A percentile compares a stretch with the other conserved stretches of the same genome.
These are phyloP conservation scores for Nyctibius bracteatus DNA, from an alignment of 2,113 vertebrate genomes.

Conservation along the genomic window DNA sequence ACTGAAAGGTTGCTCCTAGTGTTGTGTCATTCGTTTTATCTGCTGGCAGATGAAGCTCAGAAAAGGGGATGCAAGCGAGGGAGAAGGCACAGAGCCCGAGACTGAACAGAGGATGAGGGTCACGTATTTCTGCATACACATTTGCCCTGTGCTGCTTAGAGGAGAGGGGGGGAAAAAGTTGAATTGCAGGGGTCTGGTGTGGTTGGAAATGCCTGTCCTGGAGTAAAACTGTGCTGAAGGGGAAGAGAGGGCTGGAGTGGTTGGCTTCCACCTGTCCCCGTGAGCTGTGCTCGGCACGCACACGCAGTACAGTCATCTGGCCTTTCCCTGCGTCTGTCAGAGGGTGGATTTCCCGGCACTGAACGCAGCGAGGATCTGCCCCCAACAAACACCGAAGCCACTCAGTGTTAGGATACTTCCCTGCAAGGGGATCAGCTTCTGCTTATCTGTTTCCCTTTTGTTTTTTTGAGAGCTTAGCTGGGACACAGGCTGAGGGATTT, in stretches of 20 bases:
- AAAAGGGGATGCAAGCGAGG: neutral
- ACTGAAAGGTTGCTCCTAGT: neutral
- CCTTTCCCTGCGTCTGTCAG: neutral
- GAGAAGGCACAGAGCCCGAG: neutral
- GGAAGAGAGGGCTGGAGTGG: accelerated
- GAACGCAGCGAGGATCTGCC: neutral
- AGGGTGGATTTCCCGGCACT: neutral
- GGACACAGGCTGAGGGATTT: neutral
- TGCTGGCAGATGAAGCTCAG: neutral
- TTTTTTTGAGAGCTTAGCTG: neutral
- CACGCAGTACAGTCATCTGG: accelerated
- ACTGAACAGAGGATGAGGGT: neutral
- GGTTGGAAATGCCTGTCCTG: neutral
- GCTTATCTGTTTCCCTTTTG: neutral
- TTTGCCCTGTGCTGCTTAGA: neutral
- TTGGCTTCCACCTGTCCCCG: neutral
- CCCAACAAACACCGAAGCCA: neutral
- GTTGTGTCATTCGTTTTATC: neutral
- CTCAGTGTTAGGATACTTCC: neutral
- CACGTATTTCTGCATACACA: accelerated
- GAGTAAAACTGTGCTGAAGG: neutral
- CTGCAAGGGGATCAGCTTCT: neutral
- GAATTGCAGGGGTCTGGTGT: accelerated
- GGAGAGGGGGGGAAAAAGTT: accelerated
- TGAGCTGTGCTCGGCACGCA: neutral